Base-by-base conservation (phyloP, 2,797 vertebrate species). In the Gouania willdenowi region DNA sequence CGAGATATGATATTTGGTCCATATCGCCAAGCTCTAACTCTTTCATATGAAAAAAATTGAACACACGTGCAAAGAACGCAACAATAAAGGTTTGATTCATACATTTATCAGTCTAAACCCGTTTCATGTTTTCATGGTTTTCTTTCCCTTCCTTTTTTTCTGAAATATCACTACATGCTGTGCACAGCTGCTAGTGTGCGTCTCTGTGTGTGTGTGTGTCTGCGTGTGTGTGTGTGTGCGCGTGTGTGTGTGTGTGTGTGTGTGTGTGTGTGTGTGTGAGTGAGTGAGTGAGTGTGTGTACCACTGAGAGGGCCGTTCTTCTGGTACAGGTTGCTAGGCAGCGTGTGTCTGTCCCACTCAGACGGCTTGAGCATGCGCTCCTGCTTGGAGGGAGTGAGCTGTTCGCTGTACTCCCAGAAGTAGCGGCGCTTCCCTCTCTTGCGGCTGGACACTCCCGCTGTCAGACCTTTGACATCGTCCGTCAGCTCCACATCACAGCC, bases 401-500 rank as follows among this genome's bases (percentile, higher is more conserved):
- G 96, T 64, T 99, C 97, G 0, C 97, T 98, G 77, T 99, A 98
- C 54, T 99, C 97, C 97, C 97, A 99, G 81, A 99, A 99, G 76
- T 98, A 99, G 66, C 96, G 88, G 22, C 95, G 85, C 69, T 98
- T 98, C 44, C 94, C 93, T 81, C 97, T 89, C 69, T 98, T 98
- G 54, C 95, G 64, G 49, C 70, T 92, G 65, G 91, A 93, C 53
- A 94, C 91, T 53, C 94, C 81, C 3, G 94, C 89, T 6, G 93
- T 91, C 79, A 95, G 85, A 47, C 95, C 95, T 87, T 95, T 95
- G 49, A 94, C 85, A 57, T 98, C 97, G 38, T 98, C 96, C 69
- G 89, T 89, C 48, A 91, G 88, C 82, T 97, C 95, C 67, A 94
- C 86, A 66, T 98, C 96, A 71, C 91, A 98, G 37, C 97, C 97